These are phyloP conservation scores for Carduelis carduelis DNA, from an alignment of 2,797 vertebrate species.

Conservation along the genomic window DNA sequence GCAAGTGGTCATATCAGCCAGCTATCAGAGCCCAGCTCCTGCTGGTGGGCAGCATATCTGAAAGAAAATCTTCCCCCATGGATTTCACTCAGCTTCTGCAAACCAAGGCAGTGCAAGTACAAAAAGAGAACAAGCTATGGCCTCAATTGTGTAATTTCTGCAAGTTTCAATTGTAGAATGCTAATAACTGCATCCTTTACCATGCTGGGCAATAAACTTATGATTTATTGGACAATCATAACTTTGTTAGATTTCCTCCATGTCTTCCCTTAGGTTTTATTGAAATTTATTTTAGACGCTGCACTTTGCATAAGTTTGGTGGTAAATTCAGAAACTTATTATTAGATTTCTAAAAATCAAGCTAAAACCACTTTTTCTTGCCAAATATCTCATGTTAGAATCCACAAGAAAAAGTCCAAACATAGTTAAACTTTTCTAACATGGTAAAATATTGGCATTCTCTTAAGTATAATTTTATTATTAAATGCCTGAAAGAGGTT, in stretches of 20 bases:
- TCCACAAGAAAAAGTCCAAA: neutral
- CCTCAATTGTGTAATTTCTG: neutral
- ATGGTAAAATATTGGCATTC: neutral
- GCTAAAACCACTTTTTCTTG: neutral
- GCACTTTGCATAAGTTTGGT: neutral
- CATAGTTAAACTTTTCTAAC: neutral
- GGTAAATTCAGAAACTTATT: neutral
- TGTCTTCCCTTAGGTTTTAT: neutral
- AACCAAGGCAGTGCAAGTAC: neutral
- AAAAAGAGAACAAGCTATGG: neutral
- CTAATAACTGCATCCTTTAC: neutral
- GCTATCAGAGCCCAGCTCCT: neutral
- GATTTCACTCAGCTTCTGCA: neutral
- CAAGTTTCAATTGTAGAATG: neutral
- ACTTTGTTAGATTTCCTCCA: neutral
- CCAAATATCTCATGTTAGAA: neutral
- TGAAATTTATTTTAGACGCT: neutral
- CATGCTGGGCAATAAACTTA: neutral
- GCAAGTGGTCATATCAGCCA: constrained; percentile 2
- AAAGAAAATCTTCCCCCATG: neutral
- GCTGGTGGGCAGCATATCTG: neutral
- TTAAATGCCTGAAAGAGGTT: neutral
- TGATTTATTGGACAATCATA: neutral
- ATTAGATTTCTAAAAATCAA: neutral
- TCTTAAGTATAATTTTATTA: neutral